Percentiles rank a stretch among this genome's conserved stretches.
Conservation (phyloP, 2,888 invertebrate genomes). For the Aphidius colemani region DNA sequence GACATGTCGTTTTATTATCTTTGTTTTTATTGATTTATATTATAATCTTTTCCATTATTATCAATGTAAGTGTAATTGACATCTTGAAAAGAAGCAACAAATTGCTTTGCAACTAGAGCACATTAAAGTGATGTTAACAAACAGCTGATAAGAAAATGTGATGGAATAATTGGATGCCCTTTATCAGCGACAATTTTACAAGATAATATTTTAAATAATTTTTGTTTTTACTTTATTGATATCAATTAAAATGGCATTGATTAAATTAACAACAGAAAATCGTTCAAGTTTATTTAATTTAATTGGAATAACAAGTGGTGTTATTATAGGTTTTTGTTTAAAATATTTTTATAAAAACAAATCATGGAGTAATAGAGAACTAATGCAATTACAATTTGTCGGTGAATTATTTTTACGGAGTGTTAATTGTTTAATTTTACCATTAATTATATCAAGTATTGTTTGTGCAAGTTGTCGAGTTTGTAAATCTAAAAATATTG, state of each 20-base stretch:
- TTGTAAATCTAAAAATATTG: constrained; percentile 50
- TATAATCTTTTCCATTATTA: no score
- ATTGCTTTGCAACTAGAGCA: no score
- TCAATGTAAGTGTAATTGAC: no score
- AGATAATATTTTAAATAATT: neutral
- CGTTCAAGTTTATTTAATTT: constrained; percentile 41
- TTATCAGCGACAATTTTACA: no score
- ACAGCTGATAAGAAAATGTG: no score
- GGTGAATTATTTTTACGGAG: constrained; percentile 93
- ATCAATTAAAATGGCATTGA: neutral
- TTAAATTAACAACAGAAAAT: constrained; percentile 29
- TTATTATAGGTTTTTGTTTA: constrained; percentile 43
- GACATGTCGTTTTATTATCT: no score
- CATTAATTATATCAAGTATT: constrained; percentile 87
- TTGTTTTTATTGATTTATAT: no score
- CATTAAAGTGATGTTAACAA: no score
- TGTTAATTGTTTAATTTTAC: constrained; percentile 92
- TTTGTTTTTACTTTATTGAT: neutral
- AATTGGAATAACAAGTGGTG: constrained; percentile 43
- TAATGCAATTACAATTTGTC: constrained; percentile 92
- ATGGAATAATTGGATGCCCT: no score
- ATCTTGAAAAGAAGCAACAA: no score
- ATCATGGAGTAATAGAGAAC: constrained; percentile 77
- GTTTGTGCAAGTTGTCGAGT: constrained; percentile 66
- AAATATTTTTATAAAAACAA: constrained; percentile 45